Evolutionary conservation across 2,888 invertebrate species (phyloP).

Genomic region (Tolmerus cingulatus): DNA sequence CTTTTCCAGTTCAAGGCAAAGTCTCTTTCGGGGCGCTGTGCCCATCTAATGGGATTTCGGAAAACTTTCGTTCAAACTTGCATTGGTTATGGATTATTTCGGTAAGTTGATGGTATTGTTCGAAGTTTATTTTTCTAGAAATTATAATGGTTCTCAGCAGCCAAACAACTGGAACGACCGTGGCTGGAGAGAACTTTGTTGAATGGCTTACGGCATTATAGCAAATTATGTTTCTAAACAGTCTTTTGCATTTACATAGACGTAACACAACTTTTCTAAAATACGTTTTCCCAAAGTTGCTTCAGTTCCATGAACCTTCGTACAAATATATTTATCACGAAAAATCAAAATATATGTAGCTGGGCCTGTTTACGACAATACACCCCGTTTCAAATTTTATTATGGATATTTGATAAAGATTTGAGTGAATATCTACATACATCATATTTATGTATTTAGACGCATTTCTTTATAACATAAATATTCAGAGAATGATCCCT

Average conservation of each 20-base stretch:
- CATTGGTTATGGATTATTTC: background rate
- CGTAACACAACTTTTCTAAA: background rate
- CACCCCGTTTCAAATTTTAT: too few species aligned
- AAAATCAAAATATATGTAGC: too few species aligned
- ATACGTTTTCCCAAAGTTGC: background rate
- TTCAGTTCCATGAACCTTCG: background rate
- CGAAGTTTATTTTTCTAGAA: background rate
- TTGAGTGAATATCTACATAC: background rate
- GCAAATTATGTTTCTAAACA: background rate
- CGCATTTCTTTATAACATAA: background rate
- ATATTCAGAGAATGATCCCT: background rate
- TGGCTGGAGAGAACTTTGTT: background rate
- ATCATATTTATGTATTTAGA: background rate
- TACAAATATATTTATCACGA: too few species aligned
- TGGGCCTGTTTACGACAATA: too few species aligned
- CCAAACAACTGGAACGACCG: background rate
- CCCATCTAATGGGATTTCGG: background rate
- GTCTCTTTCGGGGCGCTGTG: background rate
- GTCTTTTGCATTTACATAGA: background rate
- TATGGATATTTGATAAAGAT: background rate
- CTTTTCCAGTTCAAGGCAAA: background rate
- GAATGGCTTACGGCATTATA: background rate
- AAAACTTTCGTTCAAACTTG: background rate
- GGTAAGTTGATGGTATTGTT: background rate
- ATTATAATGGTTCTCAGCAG: background rate